These are phyloP conservation scores for Thalassoma bifasciatum DNA, from an alignment of 2,113 vertebrate genomes.

Conservation along the genomic window DNA sequence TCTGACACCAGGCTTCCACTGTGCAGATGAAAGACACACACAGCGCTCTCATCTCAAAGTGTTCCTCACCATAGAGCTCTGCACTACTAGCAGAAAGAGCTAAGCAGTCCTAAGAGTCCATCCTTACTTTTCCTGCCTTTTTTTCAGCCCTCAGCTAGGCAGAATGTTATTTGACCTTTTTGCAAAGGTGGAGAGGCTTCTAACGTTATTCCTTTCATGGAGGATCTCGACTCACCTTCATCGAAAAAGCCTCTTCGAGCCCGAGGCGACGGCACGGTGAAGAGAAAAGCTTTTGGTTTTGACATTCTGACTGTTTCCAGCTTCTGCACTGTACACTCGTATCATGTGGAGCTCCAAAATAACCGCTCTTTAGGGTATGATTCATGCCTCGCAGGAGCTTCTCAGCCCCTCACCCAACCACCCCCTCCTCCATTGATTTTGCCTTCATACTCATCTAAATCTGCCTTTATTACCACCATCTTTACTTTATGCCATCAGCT, in stretches of 20 bases:
- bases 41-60: constrained; percentile 46
- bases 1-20: constrained; percentile 42
- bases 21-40: constrained; percentile 57
- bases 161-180: constrained; percentile 64
- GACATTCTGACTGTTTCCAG: constrained; percentile 26
- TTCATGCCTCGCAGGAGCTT: constrained; percentile 33
- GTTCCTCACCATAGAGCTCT: constrained; percentile 22
- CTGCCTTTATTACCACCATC: constrained; percentile 1
- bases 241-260: constrained; percentile 30
- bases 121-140: constrained; percentile 35
- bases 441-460: constrained; percentile 28
- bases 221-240: constrained; percentile 39
- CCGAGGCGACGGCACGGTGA: constrained; percentile 15
- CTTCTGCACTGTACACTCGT: constrained; percentile 1
- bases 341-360: constrained; percentile 45
- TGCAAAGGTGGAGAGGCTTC: constrained; percentile 22
- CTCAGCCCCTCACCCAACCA: not conserved
- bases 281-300: constrained; percentile 30
- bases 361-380: constrained; percentile 34
- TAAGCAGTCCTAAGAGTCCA: constrained; percentile 39
- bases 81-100: constrained; percentile 3
- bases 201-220: constrained; percentile 31
- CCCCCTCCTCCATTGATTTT: constrained; percentile 20
- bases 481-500: constrained; percentile 22
- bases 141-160: constrained; percentile 32